phyloP scores from a whole-genome alignment of 1,140 invertebrate genomes.

The Hormaphis cornu region DNA sequence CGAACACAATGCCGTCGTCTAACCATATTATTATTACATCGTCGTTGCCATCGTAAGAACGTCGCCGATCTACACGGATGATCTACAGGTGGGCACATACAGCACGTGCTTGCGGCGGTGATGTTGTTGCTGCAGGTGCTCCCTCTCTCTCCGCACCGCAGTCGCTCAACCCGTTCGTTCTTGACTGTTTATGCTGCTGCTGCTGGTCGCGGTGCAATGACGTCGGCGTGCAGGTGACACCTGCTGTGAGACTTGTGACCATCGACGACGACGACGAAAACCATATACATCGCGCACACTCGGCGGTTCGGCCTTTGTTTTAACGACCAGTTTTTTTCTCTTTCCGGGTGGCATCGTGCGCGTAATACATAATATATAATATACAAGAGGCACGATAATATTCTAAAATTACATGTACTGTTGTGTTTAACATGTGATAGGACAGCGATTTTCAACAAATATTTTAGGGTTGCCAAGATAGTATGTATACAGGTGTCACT shows the following conservation, averaged over 20 bases:
- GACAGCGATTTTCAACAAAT: no score
- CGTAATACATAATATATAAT: no score
- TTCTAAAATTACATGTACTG: no score
- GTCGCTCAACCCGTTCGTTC: background rate
- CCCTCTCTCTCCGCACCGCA: background rate
- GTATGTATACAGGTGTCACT: no score
- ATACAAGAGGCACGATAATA: no score
- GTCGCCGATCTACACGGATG: background rate
- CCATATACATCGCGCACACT: background rate
- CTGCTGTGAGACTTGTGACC: constrained; percentile 3
- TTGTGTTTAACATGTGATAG: no score
- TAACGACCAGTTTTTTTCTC: background rate
- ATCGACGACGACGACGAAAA: background rate
- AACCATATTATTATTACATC: no score
- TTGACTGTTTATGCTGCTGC: background rate
- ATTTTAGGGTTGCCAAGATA: no score
- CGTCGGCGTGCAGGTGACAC: constrained; percentile 25
- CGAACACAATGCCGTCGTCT: no score
- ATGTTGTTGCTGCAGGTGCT: constrained; percentile 32
- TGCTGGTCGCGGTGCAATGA: background rate
- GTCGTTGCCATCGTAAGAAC: background rate
- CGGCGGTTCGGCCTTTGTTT: constrained; percentile 1
- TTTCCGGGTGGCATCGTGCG: no score
- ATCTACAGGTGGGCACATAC: constrained; percentile 25
- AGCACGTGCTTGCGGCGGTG: constrained; percentile 13